Evolutionary conservation across 2,797 vertebrate genomes (phyloP), one percentile per base, ranked within the genome.

Genomic region (Premnoplex brunnescens): DNA sequence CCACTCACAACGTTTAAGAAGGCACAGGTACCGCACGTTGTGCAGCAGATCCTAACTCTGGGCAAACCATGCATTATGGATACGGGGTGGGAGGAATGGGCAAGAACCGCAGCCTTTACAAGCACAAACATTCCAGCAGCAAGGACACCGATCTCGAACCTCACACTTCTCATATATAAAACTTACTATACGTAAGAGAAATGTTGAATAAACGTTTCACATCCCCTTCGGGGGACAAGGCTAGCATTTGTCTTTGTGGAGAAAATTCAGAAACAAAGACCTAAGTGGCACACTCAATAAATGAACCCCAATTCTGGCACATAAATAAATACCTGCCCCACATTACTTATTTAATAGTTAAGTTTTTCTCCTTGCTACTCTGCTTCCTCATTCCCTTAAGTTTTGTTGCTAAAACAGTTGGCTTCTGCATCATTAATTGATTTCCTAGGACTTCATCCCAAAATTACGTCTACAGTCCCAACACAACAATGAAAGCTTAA

Each of bases 21-120:
- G 36, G 49, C 12, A 36, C 79, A 89, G 92, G 86, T 88, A 60
- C 39, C 26, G 7, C 75, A 68, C 21, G 4, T 78, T 23, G 82
- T 18, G 72, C 55, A 63, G 68, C 59, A 18, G 94, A 96, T 93
- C 93, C 81, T 93, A 86, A 96, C 85, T 93, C 94, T 58, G 54
- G 77, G 93, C 91, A 96, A 92, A 82, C 34, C 93, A 94, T 86
- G 67, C 81, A 94, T 89, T 92, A 95, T 93, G 93, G 81, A 96
- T 94, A 88, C 14, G 2, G 73, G 67, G 63, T 95, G 92, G 73
- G 88, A 95, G 66, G 58, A 88, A 77, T 6, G 66, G 82, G 63
- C 92, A 87, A 88, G 84, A 91, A 83, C 62, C 13, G 34, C 91
- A 96, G 91, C 76, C 52, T 95, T 94, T 91, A 77, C 80, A 83